Base-by-base conservation (phyloP, 92 coral and sea anemone genomes). In the Galaxea fascicularis region DNA sequence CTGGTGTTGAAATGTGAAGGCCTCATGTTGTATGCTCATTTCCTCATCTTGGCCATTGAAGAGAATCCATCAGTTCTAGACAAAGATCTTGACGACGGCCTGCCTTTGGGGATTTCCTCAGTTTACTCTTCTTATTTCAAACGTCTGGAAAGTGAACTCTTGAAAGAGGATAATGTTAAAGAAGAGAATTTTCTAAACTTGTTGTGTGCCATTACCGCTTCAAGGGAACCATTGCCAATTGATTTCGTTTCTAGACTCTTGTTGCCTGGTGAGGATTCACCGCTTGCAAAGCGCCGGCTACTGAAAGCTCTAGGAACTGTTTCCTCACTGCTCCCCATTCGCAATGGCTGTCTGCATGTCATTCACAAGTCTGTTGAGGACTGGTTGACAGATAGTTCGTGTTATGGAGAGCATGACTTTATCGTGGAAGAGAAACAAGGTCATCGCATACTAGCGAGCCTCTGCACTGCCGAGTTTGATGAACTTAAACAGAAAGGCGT, bases 311-410 rank as follows among this genome's bases (percentile, higher is more conserved):
- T 77, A 22, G 56, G 44, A 31, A 15, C 75, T 12, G 74, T 91
- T 15, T 91, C 94, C 4, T 22, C 74, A 9, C 84, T 91, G n/a
- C 58, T 91, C 29, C 91, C 88, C 10, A 47, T 87, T 47, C 80
- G 60, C 17, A 14, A 78, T 21, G 94, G 73, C 69, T 21, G 74
- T 20, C 46, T 35, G 41, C 85, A 88, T 44, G 67, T 83, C 53
- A 71, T 87, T 74, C 91, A 91, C 71, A 91, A 91, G 77, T 91
- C 94, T 0, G 71, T 91, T 52, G 82, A 73, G 1, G 94, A 90
- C 30, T 90, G 91, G 94, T 74, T 90, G 31, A 83, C 62, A 1
- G 44, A 65, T 12, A 54, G 0, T 4, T 30, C 26, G 5, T 64
- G 27, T n/a, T 68, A 60, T 67, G 76, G 53, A 4, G 56, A 57